A percentile compares a stretch with the other conserved stretches of the same genome.
Conservation (phyloP, 2,888 invertebrate genomes). For the Drosophila histrio region DNA sequence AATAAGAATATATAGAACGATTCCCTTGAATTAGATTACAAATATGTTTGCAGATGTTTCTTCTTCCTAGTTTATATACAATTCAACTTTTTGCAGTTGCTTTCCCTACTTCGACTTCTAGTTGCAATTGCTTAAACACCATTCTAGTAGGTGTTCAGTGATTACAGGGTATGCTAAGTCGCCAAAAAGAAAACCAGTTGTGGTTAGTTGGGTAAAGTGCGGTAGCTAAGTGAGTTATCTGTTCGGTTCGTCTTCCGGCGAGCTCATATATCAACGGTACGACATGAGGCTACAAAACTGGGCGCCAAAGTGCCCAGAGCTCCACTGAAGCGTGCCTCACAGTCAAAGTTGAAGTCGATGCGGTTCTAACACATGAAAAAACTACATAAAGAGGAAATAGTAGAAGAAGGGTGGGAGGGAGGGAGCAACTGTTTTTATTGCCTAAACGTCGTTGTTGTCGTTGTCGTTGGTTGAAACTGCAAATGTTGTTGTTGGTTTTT, state of each 20-base stretch:
- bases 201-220: constrained; percentile 42
- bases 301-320: constrained; percentile 31
- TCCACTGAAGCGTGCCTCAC: constrained; percentile 75
- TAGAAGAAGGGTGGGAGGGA: no score
- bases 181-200: not conserved
- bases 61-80: no score
- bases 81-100: no score
- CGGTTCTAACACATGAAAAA: constrained; percentile 68
- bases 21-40: not conserved
- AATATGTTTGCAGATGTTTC: not conserved
- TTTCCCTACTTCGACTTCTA: no score
- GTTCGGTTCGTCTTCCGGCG: constrained; percentile 42
- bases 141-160: no score
- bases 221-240: constrained; percentile 65
- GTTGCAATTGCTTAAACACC: no score
- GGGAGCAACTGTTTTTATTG: constrained; percentile 29
- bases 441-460: constrained; percentile 62
- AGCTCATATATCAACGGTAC: constrained; percentile 65
- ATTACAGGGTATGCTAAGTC: constrained; percentile 6
- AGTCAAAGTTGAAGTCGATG: constrained; percentile 53
- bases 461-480: constrained; percentile 9
- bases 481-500: constrained; percentile 29
- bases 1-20: not conserved
- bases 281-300: not conserved
- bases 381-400: not conserved